Base-by-base conservation (phyloP, 2,113 vertebrate species). In the Callocephalon fimbriatum region DNA sequence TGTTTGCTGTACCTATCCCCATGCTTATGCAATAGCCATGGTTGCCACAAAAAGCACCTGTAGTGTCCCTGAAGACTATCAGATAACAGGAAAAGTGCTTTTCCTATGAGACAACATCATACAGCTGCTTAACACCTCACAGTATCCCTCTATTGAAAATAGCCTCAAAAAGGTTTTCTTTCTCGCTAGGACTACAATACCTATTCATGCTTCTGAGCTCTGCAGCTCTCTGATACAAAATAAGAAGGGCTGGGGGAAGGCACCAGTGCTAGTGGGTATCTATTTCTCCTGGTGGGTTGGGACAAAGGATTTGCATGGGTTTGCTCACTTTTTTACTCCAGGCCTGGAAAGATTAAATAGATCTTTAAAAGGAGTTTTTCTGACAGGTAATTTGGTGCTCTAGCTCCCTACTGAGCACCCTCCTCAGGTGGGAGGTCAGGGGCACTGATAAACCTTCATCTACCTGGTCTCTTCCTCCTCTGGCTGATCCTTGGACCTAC, bases 401-500 rank as follows among this genome's bases (percentile, higher is more conserved):
- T 93, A 0, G 0, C 65, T 79, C 22, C 19, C 45, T 61, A 10
- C 9, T 48, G 22, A 72, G 23, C 9, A 68, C 59, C 27, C n/a
- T 58, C 12, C 54, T 58, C 32, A 14, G 12, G 19, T 22, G 15
- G 42, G 26, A 85, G 15, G 40, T 71, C 1, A 67, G n/a, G 6
- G 37, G 6, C 4, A 5, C 27, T 44, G 38, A 35, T 44, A 23
- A 78, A 37, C 14, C 11, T 71, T 85, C 20, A 15, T 61, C n/a
- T 13, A 2, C 7, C 27, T 45, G 31, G 4, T 84, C 22, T 35
- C 2, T 50, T 66, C 16, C 9, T 83, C 38, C 31, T 71, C 48
- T 76, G 40, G 29, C n/a, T 79, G 31, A 37, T 77, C 7, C 4
- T 25, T 65, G 32, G 32, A 95, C 96, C 10, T 92, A 97, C 97